Evolutionary conservation across 1,140 invertebrate species (phyloP).

Genomic region (Formica exsecta): DNA sequence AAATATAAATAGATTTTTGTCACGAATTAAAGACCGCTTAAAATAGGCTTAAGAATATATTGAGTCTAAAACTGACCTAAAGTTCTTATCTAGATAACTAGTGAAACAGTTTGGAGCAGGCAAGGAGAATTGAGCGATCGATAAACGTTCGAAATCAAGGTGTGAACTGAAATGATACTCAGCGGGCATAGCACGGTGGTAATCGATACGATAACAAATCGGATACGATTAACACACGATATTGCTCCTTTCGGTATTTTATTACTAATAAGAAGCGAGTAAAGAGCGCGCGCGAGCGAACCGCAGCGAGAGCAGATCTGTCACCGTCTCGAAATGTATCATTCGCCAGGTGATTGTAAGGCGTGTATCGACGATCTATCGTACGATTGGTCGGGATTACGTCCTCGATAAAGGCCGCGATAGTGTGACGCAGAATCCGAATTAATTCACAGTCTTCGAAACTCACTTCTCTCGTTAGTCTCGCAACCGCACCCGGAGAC

Average conservation of each 20-base stretch:
- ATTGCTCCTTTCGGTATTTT: background rate
- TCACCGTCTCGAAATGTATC: conserved; percentile 24
- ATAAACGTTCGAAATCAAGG: background rate
- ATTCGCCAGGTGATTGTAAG: conserved; percentile 56
- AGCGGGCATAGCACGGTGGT: background rate
- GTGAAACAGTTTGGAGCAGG: no score
- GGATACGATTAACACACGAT: no score
- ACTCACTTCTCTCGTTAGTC: conserved; percentile 1
- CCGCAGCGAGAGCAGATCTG: conserved; percentile 70
- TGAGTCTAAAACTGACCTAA: background rate
- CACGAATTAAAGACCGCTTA: no score
- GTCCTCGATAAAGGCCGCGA: background rate
- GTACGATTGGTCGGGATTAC: conserved; percentile 46
- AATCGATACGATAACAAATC: background rate
- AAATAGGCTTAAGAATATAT: background rate
- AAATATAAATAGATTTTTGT: no score
- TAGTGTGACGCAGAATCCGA: conserved; percentile 23
- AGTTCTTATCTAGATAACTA: background rate
- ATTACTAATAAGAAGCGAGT: conserved; percentile 3
- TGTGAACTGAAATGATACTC: background rate
- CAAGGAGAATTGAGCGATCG: background rate
- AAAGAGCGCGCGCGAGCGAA: background rate
- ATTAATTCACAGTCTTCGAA: conserved; percentile 24
- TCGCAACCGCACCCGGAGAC: background rate
- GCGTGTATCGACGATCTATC: conserved; percentile 38